These are phyloP conservation scores for Dendrolimus pini DNA, from an alignment of 2,888 invertebrate genomes.

Conservation along the genomic window DNA sequence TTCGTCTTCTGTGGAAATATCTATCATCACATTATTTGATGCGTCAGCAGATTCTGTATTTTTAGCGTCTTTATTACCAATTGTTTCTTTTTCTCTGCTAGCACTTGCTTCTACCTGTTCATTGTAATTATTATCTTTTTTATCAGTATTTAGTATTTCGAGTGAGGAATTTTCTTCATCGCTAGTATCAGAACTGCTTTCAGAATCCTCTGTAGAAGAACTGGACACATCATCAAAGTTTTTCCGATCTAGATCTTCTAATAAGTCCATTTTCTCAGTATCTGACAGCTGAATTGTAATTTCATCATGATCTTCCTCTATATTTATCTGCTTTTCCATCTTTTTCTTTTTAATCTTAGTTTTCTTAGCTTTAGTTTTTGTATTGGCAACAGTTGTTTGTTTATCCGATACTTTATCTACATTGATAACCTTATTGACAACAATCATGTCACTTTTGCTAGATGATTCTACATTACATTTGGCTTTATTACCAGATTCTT, in stretches of 20 bases:
- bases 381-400: slow-evolving; percentile 4
- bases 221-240: slow-evolving; percentile 38
- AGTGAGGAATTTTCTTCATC: slow-evolving; percentile 2
- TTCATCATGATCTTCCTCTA: slow-evolving; percentile 61
- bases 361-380: slow-evolving; percentile 30
- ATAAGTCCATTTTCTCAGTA: slow-evolving; percentile 65
- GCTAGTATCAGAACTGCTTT: slow-evolving; percentile 20
- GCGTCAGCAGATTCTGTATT: too few species aligned
- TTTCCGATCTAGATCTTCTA: slow-evolving; percentile 58
- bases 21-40: too few species aligned
- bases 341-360: slow-evolving; percentile 52
- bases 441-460: too few species aligned
- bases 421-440: too few species aligned
- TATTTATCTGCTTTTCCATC: slow-evolving; percentile 33
- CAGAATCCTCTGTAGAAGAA: slow-evolving; percentile 28
- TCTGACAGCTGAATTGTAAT: slow-evolving; percentile 66
- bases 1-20: too few species aligned
- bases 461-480: too few species aligned
- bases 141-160: background rate
- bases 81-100: too few species aligned
- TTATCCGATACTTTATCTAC: too few species aligned
- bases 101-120: too few species aligned
- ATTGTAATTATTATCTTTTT: too few species aligned
- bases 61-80: too few species aligned
- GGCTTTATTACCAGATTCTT: slow-evolving; percentile 11